Conservation (phyloP, 2,797 vertebrate genomes). For the Lepus townsendii region DNA sequence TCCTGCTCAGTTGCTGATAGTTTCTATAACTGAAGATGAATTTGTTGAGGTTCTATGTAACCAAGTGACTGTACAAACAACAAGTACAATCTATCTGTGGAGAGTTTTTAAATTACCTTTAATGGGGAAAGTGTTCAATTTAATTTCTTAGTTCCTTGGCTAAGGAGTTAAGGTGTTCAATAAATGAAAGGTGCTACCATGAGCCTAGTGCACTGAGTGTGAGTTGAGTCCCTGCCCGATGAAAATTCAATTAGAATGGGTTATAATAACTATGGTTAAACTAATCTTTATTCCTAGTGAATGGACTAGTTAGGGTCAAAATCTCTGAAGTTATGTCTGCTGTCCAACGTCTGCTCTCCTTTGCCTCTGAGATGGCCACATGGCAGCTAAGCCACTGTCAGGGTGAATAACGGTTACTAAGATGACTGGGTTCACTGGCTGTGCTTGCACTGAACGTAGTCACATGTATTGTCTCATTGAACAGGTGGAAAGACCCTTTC, state of each 20-base stretch:
- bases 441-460: neutral
- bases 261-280: neutral
- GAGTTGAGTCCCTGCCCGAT: neutral
- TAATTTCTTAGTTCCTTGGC: neutral
- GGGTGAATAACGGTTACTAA: accelerated
- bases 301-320: neutral
- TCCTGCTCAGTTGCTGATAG: neutral
- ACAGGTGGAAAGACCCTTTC: no score
- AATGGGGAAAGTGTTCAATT: neutral
- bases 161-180: neutral
- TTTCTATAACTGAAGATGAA: neutral
- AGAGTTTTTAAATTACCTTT: neutral
- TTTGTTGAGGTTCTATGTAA: neutral
- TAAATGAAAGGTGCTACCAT: neutral
- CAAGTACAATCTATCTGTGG: neutral
- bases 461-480: neutral
- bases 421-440: neutral
- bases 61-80: neutral
- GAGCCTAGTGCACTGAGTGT: neutral
- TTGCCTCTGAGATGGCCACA: no score
- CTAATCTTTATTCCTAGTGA: neutral
- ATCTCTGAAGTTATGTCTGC: neutral
- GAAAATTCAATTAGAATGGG: neutral
- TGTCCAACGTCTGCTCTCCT: neutral
- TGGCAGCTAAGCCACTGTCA: neutral